Evolutionary conservation across 1,140 invertebrate genomes (phyloP).

Genomic region (Argopecten irradians): DNA sequence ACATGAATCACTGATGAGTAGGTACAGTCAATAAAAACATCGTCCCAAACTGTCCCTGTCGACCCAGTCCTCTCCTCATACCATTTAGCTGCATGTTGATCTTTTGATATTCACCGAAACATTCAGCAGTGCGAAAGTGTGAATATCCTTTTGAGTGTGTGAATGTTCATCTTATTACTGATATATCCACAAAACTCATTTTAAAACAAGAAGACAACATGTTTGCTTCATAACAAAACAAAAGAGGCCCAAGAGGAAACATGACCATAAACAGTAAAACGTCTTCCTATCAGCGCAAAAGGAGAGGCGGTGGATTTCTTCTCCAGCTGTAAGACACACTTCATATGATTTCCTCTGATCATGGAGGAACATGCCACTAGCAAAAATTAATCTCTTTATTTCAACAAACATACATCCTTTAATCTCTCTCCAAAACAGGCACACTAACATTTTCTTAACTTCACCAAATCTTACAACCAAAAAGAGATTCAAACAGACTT

Average conservation of each 20-base stretch:
- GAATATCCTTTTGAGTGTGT: not conserved
- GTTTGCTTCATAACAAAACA: not conserved
- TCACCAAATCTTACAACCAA: too few species aligned
- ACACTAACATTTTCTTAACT: too few species aligned
- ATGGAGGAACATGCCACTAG: not conserved
- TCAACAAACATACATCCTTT: not conserved
- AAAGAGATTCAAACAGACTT: too few species aligned
- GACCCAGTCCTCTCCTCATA: not conserved
- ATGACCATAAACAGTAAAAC: not conserved
- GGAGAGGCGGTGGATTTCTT: too few species aligned
- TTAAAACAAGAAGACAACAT: not conserved
- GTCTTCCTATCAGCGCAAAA: too few species aligned
- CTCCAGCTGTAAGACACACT: too few species aligned
- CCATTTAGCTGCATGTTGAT: not conserved
- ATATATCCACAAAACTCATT: not conserved
- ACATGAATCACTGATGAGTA: not conserved
- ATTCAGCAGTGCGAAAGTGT: conserved; percentile 8
- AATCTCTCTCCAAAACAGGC: not conserved
- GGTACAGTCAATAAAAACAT: not conserved
- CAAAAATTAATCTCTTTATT: not conserved
- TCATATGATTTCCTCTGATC: too few species aligned
- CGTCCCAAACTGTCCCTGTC: not conserved
- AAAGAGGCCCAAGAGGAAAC: not conserved
- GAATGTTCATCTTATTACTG: not conserved
- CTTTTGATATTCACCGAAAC: not conserved